Evolutionary conservation across 2,797 vertebrate genomes (phyloP).

Genomic region (Rhinoraja longicauda): DNA sequence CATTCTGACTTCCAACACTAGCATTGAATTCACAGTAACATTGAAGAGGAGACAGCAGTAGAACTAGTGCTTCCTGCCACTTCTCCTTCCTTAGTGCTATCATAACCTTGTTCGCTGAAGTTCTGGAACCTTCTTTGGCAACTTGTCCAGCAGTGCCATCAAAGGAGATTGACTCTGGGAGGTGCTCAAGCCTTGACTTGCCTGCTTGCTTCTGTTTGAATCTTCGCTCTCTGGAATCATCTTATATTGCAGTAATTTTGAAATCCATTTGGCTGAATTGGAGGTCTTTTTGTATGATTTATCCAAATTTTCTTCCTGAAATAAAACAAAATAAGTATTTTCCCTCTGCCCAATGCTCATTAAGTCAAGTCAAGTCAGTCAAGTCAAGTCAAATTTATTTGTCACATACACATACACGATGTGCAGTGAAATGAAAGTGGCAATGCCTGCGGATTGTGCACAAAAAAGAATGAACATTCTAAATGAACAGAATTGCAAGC

Average conservation of each 20-base stretch:
- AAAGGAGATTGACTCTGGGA: background rate
- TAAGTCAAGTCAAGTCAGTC: too few species aligned
- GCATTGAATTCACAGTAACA: conserved; percentile 34
- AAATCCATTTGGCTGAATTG: background rate
- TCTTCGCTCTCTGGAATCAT: background rate
- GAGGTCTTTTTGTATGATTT: background rate
- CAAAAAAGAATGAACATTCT: too few species aligned
- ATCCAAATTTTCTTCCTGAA: conserved; percentile 7
- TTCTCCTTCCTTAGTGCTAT: conserved; percentile 8
- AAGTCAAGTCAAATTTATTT: too few species aligned
- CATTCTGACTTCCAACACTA: background rate
- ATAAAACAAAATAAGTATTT: background rate
- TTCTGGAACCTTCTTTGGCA: background rate
- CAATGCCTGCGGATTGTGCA: too few species aligned
- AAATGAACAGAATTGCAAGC: background rate
- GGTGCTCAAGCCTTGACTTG: background rate
- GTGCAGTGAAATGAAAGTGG: too few species aligned
- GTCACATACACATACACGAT: too few species aligned
- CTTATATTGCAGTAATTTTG: background rate
- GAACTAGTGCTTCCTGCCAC: background rate
- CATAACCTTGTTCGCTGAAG: conserved; percentile 7
- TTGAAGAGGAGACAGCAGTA: background rate
- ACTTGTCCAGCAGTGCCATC: conserved; percentile 7
- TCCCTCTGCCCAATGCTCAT: background rate
- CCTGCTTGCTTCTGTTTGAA: background rate